Evolutionary conservation across 2,888 invertebrate species (phyloP).

Genomic region (Brenthis ino): DNA sequence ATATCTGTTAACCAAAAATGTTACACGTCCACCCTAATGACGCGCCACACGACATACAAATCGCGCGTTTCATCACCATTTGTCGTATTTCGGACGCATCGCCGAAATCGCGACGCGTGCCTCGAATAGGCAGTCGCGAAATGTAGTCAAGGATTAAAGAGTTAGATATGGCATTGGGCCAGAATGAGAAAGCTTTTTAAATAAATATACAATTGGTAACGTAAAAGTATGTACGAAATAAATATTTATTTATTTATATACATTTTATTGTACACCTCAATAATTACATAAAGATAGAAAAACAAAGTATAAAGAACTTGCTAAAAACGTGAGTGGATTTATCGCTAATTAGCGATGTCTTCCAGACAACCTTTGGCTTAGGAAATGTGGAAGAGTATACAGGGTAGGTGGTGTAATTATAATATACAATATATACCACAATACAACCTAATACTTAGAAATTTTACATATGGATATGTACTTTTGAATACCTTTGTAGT

Average conservation of each 20-base stretch:
- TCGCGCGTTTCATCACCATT: conserved; percentile 33
- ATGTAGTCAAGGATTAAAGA: conserved; percentile 17
- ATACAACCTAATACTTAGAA: no score
- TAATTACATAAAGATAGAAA: no score
- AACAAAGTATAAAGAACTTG: no score
- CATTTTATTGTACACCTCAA: no score
- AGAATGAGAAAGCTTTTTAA: conserved; percentile 12
- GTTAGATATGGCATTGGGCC: conserved; percentile 13
- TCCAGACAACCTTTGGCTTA: no score
- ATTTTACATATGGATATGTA: no score
- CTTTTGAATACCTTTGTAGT: no score
- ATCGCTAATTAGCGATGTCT: no score
- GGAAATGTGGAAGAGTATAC: no score
- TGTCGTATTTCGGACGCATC: conserved; percentile 35
- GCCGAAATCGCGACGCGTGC: conserved; percentile 37
- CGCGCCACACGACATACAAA: conserved; percentile 6
- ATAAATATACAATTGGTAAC: neutral
- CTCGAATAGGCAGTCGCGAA: conserved; percentile 28
- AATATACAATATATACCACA: no score
- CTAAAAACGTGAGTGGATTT: no score
- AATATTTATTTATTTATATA: neutral
- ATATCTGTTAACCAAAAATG: neutral
- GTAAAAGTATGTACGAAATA: neutral
- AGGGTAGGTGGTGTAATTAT: no score
- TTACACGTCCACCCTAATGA: conserved; percentile 13